A percentile compares a stretch with the other conserved stretches of the same genome.
These are phyloP conservation scores for Oxyura jamaicensis DNA, from an alignment of 2,113 vertebrate species.

Conservation along the genomic window DNA sequence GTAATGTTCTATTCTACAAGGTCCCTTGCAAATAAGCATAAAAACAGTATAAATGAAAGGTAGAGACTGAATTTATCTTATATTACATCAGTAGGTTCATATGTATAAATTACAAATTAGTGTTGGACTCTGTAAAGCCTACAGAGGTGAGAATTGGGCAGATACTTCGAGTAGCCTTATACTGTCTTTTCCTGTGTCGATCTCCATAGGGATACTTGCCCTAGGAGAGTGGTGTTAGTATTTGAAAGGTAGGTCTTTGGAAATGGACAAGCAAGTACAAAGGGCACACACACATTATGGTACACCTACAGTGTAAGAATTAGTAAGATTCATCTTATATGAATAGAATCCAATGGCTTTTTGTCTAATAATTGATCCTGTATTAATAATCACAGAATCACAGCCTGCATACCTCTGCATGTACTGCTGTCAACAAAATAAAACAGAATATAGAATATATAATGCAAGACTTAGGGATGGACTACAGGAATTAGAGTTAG, in stretches of 20 bases:
- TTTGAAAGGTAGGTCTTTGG: not conserved
- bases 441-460: too few species aligned
- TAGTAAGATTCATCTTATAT: not conserved
- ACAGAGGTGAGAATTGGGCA: not conserved
- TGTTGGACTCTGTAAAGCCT: not conserved
- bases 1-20: not conserved
- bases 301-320: not conserved
- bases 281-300: not conserved
- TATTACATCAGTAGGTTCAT: not conserved
- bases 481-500: not conserved
- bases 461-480: not conserved
- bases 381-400: not conserved
- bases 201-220: not conserved
- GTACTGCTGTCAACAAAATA: too few species aligned
- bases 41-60: not conserved
- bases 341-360: not conserved
- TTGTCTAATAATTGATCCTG: not conserved
- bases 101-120: not conserved
- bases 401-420: too few species aligned
- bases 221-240: not conserved
- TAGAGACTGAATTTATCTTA: not conserved
- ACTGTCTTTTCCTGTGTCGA: not conserved
- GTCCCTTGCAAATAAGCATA: not conserved
- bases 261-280: not conserved
- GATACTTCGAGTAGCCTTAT: not conserved